Evolutionary conservation across 2,797 vertebrate species (phyloP), one percentile per base, ranked within the genome.

Genomic region (Enteromius radiatus): DNA sequence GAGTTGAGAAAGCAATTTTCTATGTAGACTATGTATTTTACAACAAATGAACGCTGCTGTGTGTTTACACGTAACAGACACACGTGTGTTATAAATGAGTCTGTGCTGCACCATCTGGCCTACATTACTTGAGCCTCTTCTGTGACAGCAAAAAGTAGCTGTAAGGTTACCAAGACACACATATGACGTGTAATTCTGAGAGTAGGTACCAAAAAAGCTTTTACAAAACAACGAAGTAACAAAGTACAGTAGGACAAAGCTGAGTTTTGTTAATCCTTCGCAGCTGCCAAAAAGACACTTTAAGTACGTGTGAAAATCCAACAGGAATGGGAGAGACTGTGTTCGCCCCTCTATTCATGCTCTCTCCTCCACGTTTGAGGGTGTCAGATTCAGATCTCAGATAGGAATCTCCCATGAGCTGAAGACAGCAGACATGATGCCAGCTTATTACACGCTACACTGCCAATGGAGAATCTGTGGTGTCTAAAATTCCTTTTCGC

Each of bases 321-420:
- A 61, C 63, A 76, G 68, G 76, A 82, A 79, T 76, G 31, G 54
- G 83, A 90, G 84, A 89, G 85, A 68, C 26, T 52, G 61, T 54
- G 33, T 81, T 81, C 63, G 36, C 85, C 67, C 3, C 71, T 84
- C 91, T 88, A 91, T 89, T 90, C 90, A 90, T 88, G 89, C 47
- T 14, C 45, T 43, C 17, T 82, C 80, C 61, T 54, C 33, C 23
- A 82, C 26, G 2, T 82, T 59, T 82, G 64, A 28, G 74, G 74
- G 81, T 69, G 71, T 82, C 33, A 54, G 71, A 82, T 82, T 76
- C 45, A 75, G 70, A 75, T 75, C 74, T 69, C 73, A 68, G 71
- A 76, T 28, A 26, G 73, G 80, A 75, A 64, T 74, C 70, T 81
- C 80, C 71, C 52, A 78, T 33, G 31, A 84, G 83, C 69, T 59